Conservation (phyloP, 2,888 invertebrate species). For the Heliconius ismenius region DNA sequence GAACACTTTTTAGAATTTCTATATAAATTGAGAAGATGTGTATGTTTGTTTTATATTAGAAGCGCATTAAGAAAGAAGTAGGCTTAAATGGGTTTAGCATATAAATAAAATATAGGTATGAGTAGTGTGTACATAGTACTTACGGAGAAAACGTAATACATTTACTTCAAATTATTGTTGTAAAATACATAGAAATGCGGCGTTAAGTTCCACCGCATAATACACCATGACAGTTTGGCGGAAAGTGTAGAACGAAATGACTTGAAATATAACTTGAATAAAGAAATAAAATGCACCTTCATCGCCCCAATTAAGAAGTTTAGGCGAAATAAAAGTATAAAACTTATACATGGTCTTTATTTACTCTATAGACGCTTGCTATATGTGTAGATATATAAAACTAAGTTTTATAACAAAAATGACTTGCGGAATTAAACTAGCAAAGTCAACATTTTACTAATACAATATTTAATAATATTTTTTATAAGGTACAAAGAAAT, state of each 20-base stretch:
- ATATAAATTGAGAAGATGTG: neutral
- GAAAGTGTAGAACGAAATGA: too few relatives aligned
- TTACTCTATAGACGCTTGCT: neutral
- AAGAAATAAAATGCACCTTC: too few relatives aligned
- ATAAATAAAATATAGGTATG: too few relatives aligned
- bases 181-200: too few relatives aligned
- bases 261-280: too few relatives aligned
- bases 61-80: neutral
- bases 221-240: too few relatives aligned
- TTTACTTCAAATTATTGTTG: too few relatives aligned
- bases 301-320: too few relatives aligned
- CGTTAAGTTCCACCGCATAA: too few relatives aligned
- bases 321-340: neutral
- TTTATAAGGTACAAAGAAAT: neutral
- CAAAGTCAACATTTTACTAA: neutral
- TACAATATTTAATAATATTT: neutral
- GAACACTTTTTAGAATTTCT: slow-evolving; percentile 19
- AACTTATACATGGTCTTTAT: neutral
- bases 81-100: neutral
- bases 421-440: neutral
- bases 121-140: too few relatives aligned
- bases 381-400: neutral
- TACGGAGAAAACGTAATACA: too few relatives aligned
- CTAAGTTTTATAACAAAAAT: neutral
- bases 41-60: slow-evolving; percentile 4